Conservation (phyloP, 2,888 invertebrate species). For the Osmoderma eremita region DNA sequence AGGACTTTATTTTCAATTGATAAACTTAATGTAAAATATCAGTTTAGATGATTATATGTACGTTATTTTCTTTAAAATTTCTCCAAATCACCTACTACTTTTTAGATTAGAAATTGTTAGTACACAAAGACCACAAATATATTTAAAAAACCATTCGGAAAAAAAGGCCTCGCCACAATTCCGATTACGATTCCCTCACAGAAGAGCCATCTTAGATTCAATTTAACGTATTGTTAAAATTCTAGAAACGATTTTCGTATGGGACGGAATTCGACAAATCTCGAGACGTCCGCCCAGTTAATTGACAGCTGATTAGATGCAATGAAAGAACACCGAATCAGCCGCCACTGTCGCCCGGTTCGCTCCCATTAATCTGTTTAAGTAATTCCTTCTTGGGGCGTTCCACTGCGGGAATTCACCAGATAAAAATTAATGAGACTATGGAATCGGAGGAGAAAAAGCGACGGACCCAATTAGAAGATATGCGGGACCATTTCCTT, state of each 20-base stretch:
- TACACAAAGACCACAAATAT: no score
- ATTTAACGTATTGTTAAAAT: slow-evolving; percentile 43
- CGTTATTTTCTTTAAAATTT: no score
- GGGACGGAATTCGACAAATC: slow-evolving; percentile 54
- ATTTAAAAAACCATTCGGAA: no score
- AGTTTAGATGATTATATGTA: no score
- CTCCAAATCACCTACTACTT: no score
- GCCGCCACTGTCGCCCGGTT: slow-evolving; percentile 10
- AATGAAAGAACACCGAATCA: slow-evolving; percentile 29
- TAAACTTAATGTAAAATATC: no score
- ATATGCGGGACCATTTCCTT: slow-evolving; percentile 48
- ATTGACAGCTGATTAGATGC: slow-evolving; percentile 63
- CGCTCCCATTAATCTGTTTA: slow-evolving; percentile 55
- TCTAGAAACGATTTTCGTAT: slow-evolving; percentile 40
- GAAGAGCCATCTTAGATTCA: no score
- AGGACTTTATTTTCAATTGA: no score
- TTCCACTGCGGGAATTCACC: slow-evolving; percentile 52
- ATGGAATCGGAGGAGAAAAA: slow-evolving; percentile 45
- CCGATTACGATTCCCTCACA: not conserved
- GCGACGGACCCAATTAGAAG: slow-evolving; percentile 57
- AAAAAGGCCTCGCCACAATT: not conserved
- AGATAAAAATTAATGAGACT: slow-evolving; percentile 60
- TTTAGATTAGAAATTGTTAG: no score
- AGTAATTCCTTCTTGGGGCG: slow-evolving; percentile 45
- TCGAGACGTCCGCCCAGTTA: slow-evolving; percentile 54